Evolutionary conservation across 2,113 vertebrate species (phyloP), one percentile per base, ranked within the genome.

Genomic region (Burhinus bistriatus): DNA sequence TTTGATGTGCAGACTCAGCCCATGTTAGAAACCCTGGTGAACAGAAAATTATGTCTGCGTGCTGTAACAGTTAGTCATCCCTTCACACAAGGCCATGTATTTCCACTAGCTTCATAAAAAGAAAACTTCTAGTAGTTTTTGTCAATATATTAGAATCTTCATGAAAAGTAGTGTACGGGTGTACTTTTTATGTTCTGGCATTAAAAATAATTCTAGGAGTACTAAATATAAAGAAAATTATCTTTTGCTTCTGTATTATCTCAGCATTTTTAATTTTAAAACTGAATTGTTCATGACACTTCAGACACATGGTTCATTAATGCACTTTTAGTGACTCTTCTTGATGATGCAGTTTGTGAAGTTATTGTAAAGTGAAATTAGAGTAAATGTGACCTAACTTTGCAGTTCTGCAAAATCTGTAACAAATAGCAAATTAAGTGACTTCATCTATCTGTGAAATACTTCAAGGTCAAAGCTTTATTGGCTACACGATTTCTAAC

Each of bases 401-500:
- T 89, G 70, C 78, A 96, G 62, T 88, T 88, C 87, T 96, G 89
- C 73, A 96, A 95, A 95, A 70, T 82, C 44, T 36, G 25, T 97
- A 80, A 89, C n/a, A 89, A 86, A 87, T 80, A 93, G 76, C 86
- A 97, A 97, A 96, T 91, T 83, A 97, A 97, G 93, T 30, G 69
- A 96, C 91, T 96, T 94, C 96, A 98, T 96, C 96, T 95, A 96
- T 96, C 97, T 98, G 96, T 97, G 97, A 97, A 97, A 91, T 96
- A 98, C 95, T 98, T 98, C 97, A 98, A 98, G 97, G 98, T 97
- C 79, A 87, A 73, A 82, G 71, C 94, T 97, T 94, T 95, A 96
- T 89, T 98, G 94, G 85, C 81, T 95, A 91, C 75, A 96, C 98
- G 97, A 98, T 98, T 98, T 97, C 97, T 96, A 96, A 97, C 97